Evolutionary conservation across 1,140 invertebrate genomes (phyloP).

Genomic region (Harpegnathos saltator): DNA sequence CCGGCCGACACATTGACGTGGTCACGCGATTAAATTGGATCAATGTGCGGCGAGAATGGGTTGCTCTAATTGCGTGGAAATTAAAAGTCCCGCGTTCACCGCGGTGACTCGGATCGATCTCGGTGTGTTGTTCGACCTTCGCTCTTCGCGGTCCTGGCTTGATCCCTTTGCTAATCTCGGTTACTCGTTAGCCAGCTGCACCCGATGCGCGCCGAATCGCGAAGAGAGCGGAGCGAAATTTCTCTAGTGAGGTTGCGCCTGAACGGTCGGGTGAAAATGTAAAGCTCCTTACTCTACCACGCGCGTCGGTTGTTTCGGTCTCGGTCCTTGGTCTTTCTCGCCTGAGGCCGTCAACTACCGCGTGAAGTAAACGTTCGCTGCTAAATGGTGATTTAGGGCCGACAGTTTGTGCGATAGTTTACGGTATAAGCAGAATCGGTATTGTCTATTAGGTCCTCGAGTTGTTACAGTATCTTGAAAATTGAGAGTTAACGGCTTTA

Average conservation of each 20-base stretch:
- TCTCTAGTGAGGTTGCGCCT: too few relatives aligned
- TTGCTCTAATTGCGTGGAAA: slow-evolving; percentile 4
- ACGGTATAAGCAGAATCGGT: slow-evolving; percentile 13
- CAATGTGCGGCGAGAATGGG: not conserved
- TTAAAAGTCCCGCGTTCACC: not conserved
- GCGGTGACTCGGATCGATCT: slow-evolving; percentile 1
- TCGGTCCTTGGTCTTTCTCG: slow-evolving; percentile 12
- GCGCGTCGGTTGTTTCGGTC: not conserved
- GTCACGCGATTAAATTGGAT: slow-evolving; percentile 3
- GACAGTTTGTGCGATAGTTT: slow-evolving; percentile 16
- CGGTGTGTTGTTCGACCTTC: not conserved
- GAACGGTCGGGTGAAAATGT: too few relatives aligned
- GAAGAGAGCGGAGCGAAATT: too few relatives aligned
- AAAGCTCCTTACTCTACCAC: too few relatives aligned
- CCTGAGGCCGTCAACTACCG: not conserved
- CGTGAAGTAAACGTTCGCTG: slow-evolving; percentile 24
- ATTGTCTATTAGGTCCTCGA: slow-evolving; percentile 36
- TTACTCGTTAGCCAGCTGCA: too few relatives aligned
- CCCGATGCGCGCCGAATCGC: too few relatives aligned
- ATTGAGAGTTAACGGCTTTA: slow-evolving; percentile 1
- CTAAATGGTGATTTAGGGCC: slow-evolving; percentile 14
- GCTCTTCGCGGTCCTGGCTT: too few relatives aligned
- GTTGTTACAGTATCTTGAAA: slow-evolving; percentile 7
- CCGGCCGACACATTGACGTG: not conserved
- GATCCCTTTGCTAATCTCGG: too few relatives aligned